These are phyloP conservation scores for Cheilosia scutellata DNA, from an alignment of 2,888 invertebrate genomes.

Conservation along the genomic window DNA sequence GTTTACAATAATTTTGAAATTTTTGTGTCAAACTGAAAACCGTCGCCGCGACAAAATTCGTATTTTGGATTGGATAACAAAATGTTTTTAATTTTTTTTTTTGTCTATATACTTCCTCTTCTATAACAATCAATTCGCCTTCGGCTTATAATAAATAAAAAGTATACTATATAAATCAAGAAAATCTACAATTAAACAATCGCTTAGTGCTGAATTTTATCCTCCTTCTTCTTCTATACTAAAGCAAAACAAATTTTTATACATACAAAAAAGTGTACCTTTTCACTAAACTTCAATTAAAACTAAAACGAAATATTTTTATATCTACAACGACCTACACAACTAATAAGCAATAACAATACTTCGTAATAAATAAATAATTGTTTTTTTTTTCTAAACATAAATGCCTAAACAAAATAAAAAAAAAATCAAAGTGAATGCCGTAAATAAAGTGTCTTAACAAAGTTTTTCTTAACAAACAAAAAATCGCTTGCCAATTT, in stretches of 20 bases:
- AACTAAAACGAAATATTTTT: slow-evolving; percentile 45
- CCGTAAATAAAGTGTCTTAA: slow-evolving; percentile 74
- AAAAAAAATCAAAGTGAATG: slow-evolving; percentile 67
- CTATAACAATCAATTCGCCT: slow-evolving; percentile 58
- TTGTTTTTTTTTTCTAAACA: slow-evolving; percentile 1
- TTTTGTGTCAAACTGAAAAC: background rate
- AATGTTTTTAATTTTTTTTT: background rate
- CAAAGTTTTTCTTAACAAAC: slow-evolving; percentile 27
- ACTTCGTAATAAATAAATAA: slow-evolving; percentile 34
- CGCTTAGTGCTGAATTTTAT: slow-evolving; percentile 69
- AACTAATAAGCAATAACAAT: slow-evolving; percentile 49
- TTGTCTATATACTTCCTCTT: background rate
- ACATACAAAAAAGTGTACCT: slow-evolving; percentile 78
- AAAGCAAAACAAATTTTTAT: slow-evolving; percentile 15
- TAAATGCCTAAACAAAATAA: slow-evolving; percentile 43
- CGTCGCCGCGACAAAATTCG: slow-evolving; percentile 19
- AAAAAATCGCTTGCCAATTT: slow-evolving; percentile 70
- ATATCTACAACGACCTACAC: slow-evolving; percentile 50
- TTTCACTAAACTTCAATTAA: slow-evolving; percentile 73
- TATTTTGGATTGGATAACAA: slow-evolving; percentile 1
- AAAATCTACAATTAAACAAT: slow-evolving; percentile 54
- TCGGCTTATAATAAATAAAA: slow-evolving; percentile 26
- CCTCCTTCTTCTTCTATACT: slow-evolving; percentile 5
- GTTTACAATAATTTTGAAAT: background rate
- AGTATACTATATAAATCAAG: background rate